Evolutionary conservation across 2,797 vertebrate species (phyloP).

Genomic region (Sylvilagus floridanus): DNA sequence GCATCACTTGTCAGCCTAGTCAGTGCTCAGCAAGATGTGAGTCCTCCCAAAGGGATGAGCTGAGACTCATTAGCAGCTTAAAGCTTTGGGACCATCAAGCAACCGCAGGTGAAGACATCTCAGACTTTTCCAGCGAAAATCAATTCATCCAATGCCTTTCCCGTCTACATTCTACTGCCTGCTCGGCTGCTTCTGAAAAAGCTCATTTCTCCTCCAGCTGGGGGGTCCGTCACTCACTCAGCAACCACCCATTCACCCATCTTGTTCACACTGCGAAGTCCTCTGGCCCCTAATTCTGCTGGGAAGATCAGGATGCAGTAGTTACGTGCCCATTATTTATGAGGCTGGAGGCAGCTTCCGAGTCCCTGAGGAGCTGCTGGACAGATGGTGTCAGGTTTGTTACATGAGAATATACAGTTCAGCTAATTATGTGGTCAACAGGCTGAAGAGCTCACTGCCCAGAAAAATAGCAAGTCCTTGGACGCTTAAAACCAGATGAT

Average conservation of each 20-base stretch:
- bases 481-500: not conserved
- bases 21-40: not conserved
- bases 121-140: slow-evolving; percentile 66
- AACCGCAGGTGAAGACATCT: slow-evolving; percentile 60
- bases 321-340: slow-evolving; percentile 32
- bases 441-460: slow-evolving; percentile 15
- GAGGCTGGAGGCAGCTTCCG: slow-evolving; percentile 14
- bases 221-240: not conserved
- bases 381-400: not conserved
- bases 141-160: slow-evolving; percentile 52
- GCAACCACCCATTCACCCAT: slow-evolving; percentile 4
- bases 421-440: slow-evolving; percentile 38
- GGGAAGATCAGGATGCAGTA: slow-evolving; percentile 6
- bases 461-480: slow-evolving; percentile 23
- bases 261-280: not conserved
- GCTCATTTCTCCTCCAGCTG: not conserved
- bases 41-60: not conserved
- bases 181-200: slow-evolving; percentile 10
- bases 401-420: slow-evolving; percentile 33
- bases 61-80: slow-evolving; percentile 49
- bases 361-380: not conserved
- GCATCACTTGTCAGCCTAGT: slow-evolving; percentile 37
- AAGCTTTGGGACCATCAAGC: slow-evolving; percentile 50
- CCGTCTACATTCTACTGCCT: not conserved
- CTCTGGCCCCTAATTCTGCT: not conserved